phyloP scores from a whole-genome alignment of 2,113 vertebrate genomes.

The Ascaphus truei region DNA sequence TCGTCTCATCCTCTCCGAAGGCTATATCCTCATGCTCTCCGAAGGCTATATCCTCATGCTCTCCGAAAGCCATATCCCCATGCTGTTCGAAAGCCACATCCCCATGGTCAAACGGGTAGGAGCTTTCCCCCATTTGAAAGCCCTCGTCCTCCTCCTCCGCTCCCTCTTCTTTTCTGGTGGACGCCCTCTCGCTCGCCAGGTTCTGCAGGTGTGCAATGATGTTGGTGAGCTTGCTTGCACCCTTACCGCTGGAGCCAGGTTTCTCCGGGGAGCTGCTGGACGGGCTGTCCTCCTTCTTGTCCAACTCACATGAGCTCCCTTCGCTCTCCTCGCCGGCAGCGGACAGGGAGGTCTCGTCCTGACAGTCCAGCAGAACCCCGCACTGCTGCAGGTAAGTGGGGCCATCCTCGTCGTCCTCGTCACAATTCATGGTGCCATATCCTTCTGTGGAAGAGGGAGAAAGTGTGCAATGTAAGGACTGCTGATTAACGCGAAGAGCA shows the following conservation, averaged over 20 bases:
- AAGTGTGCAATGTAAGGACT: neutral
- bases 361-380: conserved; percentile 9
- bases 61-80: neutral
- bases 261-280: neutral
- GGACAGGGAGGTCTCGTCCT: neutral
- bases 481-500: neutral
- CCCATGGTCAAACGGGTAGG: neutral
- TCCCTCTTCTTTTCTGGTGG: neutral
- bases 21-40: neutral
- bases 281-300: neutral
- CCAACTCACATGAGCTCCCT: neutral
- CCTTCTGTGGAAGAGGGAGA: neutral
- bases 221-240: conserved; percentile 1
- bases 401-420: neutral
- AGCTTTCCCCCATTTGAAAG: conserved; percentile 15
- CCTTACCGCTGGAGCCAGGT: neutral
- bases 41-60: neutral
- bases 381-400: neutral
- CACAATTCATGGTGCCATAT: neutral
- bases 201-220: conserved; percentile 33
- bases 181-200: conserved; percentile 23
- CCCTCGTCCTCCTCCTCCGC: neutral
- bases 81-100: neutral
- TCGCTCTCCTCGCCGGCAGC: neutral
- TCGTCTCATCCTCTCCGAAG: neutral